phyloP scores from a whole-genome alignment of 2,888 invertebrate genomes.

The Petrolisthes manimaculis region DNA sequence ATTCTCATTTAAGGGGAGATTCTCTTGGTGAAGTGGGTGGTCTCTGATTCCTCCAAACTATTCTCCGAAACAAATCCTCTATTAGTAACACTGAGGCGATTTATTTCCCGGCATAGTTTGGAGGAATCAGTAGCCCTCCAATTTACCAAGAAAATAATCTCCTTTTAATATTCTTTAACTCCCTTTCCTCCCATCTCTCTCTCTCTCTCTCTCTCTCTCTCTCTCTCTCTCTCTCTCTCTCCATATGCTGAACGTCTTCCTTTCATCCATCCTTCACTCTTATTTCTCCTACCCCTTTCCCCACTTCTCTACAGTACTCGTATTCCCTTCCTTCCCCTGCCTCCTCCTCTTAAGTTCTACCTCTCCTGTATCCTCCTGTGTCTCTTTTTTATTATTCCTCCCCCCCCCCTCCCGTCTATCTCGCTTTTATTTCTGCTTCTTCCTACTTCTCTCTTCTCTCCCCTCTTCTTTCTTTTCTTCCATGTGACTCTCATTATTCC shows the following conservation, averaged over 20 bases:
- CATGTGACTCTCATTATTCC: background rate
- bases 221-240: constrained; percentile 9
- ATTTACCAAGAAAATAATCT: too few species aligned
- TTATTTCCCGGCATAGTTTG: too few species aligned
- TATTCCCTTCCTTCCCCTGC: background rate
- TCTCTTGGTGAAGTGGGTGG: background rate
- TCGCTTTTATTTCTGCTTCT: background rate
- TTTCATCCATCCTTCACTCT: constrained; percentile 18
- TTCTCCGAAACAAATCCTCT: too few species aligned
- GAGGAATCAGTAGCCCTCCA: too few species aligned
- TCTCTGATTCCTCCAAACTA: background rate
- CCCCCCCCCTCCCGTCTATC: background rate
- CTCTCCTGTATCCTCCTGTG: background rate
- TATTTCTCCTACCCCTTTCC: background rate
- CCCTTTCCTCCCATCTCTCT: background rate
- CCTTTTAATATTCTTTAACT: too few species aligned
- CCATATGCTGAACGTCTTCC: background rate
- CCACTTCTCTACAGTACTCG: background rate
- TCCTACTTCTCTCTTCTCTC: background rate
- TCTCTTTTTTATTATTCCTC: background rate
- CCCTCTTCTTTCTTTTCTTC: background rate
- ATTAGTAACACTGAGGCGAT: too few species aligned
- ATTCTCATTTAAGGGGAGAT: background rate
- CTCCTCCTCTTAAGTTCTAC: background rate
- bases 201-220: constrained; percentile 8